Conservation (phyloP, 2,797 vertebrate species). For the Danio jaintianensis region DNA sequence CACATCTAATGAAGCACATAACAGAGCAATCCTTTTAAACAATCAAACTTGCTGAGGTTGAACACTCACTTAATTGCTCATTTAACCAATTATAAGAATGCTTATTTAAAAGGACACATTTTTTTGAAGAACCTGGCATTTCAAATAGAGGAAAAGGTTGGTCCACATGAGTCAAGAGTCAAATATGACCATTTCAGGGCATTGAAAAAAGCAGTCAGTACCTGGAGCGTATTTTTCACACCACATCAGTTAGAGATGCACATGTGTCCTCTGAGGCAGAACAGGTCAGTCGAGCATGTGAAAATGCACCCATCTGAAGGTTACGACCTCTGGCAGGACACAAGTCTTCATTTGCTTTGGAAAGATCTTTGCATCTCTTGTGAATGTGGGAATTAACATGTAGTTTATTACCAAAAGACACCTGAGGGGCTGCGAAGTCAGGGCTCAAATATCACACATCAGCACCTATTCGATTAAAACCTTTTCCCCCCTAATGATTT, state of each 20-base stretch:
- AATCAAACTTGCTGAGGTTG: no score
- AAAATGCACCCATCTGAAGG: constrained; percentile 26
- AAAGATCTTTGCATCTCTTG: background rate
- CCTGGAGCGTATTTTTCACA: background rate
- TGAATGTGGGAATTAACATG: constrained; percentile 14
- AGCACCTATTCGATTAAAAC: constrained; percentile 41
- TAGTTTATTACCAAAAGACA: constrained; percentile 21
- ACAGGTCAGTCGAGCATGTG: constrained; percentile 11
- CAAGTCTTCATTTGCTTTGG: background rate
- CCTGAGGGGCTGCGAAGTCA: constrained; percentile 21
- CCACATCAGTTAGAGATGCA: constrained; percentile 2
- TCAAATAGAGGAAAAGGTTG: constrained; percentile 14
- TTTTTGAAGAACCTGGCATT: background rate
- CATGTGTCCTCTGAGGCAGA: constrained; percentile 18
- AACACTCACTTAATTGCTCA: background rate
- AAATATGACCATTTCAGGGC: constrained; percentile 55
- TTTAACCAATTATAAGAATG: background rate
- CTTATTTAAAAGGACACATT: background rate
- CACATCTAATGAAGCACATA: no score
- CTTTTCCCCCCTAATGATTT: constrained; percentile 35
- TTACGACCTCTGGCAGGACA: constrained; percentile 18
- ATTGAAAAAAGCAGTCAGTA: constrained; percentile 36
- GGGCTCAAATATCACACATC: constrained; percentile 35
- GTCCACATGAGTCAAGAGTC: constrained; percentile 66
- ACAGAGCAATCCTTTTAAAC: no score